Base-by-base conservation (phyloP, 2,113 vertebrate species). In the Rhinopomastus cyanomelas region DNA sequence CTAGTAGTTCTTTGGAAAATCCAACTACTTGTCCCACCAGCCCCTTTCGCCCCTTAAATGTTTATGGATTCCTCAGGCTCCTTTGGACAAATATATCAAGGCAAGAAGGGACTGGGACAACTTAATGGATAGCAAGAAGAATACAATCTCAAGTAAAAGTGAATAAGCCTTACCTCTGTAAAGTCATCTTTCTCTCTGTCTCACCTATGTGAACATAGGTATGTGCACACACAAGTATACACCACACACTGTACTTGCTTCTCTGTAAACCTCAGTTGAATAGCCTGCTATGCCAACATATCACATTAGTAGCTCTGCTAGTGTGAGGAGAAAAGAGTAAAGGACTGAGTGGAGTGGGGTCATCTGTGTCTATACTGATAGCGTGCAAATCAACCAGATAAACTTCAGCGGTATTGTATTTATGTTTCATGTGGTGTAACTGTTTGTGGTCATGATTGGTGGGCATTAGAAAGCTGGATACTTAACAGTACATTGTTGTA, bases 391-490 rank as follows among this genome's bases (percentile, higher is more conserved):
- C 48, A 74, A 8, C 5, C 25, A 67, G 15, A 11, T 46, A 79
- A 79, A 61, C 12, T 16, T 81, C n/a, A 49, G 8, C 22, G 11
- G 10, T 20, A 9, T 5, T 57, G 11, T 49, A 25, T 73, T 77
- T 29, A 37, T 7, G 25, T 9, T 29, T 5, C 12, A n/a, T 2
- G 3, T 3, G 1, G 1, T 19, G 5, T n/a, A 60, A 52, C 0
- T 32, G 18, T 13, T 65, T 66, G 16, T 34, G 19, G 21, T 44
- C 20, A 21, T 49, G 25, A 46, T 21, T 26, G 7, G 19, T 32
- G 17, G 29, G 21, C 6, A 4, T 16, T 22, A 53, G 39, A 71
- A 74, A 5, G 2, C 3, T 68, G 21, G 5, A 51, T 34, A 78
- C 21, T 60, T 49, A 32, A 60, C 3, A 3, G 12, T 12, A 36